Evolutionary conservation across 2,888 invertebrate genomes (phyloP), one percentile per base, ranked within the genome.

Genomic region (Mythimna impura): DNA sequence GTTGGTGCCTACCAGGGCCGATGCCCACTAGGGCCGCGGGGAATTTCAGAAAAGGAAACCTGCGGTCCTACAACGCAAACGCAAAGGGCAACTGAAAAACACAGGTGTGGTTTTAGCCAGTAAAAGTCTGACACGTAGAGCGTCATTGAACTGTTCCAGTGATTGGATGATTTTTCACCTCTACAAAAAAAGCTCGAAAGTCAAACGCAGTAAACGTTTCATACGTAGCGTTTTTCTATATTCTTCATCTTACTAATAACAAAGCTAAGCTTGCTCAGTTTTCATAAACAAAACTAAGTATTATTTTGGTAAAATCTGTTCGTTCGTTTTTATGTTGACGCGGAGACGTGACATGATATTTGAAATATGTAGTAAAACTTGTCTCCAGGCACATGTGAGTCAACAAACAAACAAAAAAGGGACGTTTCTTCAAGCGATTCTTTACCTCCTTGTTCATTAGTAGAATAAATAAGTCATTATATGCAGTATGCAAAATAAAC

Each of bases 331-430:
- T 64, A 30, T 47, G 20, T 0, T 57, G 55, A 57, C 30, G 3
- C 34, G 7, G 9, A 30, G 47, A 40, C 30, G n/a, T 73, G 43
- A n/a, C n/a, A 73, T 73, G 25, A 43, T 52, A 34, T 66, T 76
- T 62, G 57, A 54, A 79, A 67, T 43, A 54, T 50, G 55, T 57
- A 50, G 36, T 14, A 55, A 70, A 78, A 67, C 25, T n/a, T 30
- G 47, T 57, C 64, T 30, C 25, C 43, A 54, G 34, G 25, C 58
- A 65, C 71, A 78, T 58, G 68, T 79, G 79, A 25, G 58, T 34
- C 54, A 62, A 68, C 36, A 73, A 68, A 68, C 52, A 57, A 65
- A 47, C 8, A 57, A 62, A 76, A 71, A 62, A 71, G 20, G n/a
- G 14, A 14, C 22, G 22, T 10, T 12, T 3, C 17, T 50, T 40